Percentiles rank a stretch among this genome's conserved stretches.
phyloP scores from a whole-genome alignment of 2,888 invertebrate genomes.

The Ariolimax columbianus region DNA sequence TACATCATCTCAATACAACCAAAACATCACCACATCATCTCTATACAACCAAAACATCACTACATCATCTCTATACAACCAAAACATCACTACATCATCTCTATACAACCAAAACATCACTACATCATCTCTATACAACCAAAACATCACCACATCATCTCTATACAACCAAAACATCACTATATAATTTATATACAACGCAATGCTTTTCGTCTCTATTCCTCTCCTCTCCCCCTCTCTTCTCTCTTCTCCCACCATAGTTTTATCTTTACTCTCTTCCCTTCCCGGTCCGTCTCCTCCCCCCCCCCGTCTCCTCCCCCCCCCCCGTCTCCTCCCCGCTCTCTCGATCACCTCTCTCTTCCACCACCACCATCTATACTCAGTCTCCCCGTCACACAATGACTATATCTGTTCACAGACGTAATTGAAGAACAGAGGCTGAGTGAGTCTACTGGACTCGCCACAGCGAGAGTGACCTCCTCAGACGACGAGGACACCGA shows the following conservation, averaged over 20 bases:
- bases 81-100: no score
- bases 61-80: no score
- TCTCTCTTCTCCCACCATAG: neutral
- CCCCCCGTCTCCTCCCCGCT: neutral
- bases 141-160: no score
- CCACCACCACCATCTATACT: neutral
- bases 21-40: no score
- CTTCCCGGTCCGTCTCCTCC: neutral
- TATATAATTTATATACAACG: no score
- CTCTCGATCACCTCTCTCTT: neutral
- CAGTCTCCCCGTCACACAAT: neutral
- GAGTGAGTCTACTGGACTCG: slow-evolving; percentile 42
- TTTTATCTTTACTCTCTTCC: neutral
- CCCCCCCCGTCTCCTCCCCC: neutral
- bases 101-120: no score
- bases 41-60: no score
- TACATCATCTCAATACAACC: no score
- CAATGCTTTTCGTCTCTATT: neutral
- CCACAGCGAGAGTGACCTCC: slow-evolving; percentile 38
- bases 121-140: no score
- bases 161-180: no score
- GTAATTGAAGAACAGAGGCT: slow-evolving; percentile 44
- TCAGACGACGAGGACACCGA: slow-evolving; percentile 44
- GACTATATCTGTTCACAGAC: slow-evolving; percentile 16
- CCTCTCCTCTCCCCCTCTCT: neutral